Evolutionary conservation across 2,797 vertebrate genomes (phyloP), one percentile per base, ranked within the genome.

Genomic region (Scomberomorus guttatus): DNA sequence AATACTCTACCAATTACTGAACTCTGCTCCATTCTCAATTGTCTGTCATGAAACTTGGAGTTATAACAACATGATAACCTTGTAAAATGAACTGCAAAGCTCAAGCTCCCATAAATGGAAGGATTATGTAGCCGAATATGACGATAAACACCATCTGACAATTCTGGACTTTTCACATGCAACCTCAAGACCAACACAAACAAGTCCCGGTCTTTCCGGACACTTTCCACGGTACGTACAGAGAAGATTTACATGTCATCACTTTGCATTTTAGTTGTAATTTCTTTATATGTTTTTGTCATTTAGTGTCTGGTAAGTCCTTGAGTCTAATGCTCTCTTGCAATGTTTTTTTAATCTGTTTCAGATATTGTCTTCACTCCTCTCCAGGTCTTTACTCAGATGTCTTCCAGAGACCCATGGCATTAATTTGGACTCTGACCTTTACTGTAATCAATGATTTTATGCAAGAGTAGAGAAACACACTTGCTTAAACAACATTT

Each of bases 381-480:
- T 80, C 79, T 70, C 62, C 81, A 56, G 63, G 60, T 80, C 63
- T 60, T 64, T 65, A 39, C 69, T 79, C 58, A 50, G 77, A 90
- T 20, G 80, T 92, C 85, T 87, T 89, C 87, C 81, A 84, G 51
- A 73, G 56, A 70, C 54, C 29, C 6, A 4, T 39, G 62, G 60
- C 66, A 59, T 79, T 72, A 17, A 68, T 75, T 61, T 75, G 79
- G 75, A 80, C 65, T 62, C 6, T 75, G 62, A 69, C 58, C 71
- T 64, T 70, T 48, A 80, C 69, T 86, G 71, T 72, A 75, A 83
- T 72, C 68, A 61, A 44, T 14, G 44, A 65, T 71, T 83, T 82
- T 87, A 87, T 77, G 81, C 80, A 82, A 70, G 79, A 75, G 25
- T 56, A 44, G 68, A 68, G 25, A 79, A 61, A 79, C 17, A 55